Base-by-base conservation (phyloP, 1,140 invertebrate species). In the Lamellibrachia luymesi region DNA sequence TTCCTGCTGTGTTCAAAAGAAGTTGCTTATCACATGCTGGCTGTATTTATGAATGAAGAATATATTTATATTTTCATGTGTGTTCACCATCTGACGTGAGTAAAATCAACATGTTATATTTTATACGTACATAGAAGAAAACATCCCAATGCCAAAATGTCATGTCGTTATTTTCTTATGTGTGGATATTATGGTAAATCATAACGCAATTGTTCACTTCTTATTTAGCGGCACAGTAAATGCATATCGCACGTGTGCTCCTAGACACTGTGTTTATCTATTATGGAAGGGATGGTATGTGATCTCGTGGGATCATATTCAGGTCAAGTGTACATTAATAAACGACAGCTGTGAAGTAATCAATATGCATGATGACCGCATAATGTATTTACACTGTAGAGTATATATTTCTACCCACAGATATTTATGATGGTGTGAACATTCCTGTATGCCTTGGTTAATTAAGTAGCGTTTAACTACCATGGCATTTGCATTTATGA, bases 321-420 rank as follows among this genome's bases (percentile, higher is more conserved):
- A 80, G 64, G 64, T 22, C 64, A 80, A 22, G 17, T 80, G 64
- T 80, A 22, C 25, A 4, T 17, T 80, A 80, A 80, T 56, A 7
- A 10, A 80, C 64, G 25, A 80, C 64, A 80, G 64, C 64, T 80
- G 64, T 10, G 13, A 80, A 80, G 13, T 80, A 80, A 80, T 80
- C 64, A 80, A 80, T 80, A 80, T 80, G 64, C 64, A 80, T 22
- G 64, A 17, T 80, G 64, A 80, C 64, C 64, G 64, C 13, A 17
- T 80, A 80, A 80, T 80, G 64, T 80, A 80, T 80, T 80, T 80
- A 80, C 64, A 80, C 64, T 80, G 64, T 80, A 80, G 64, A 80
- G 64, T 80, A 80, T 80, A 80, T 80, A 80, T 80, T 80, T 80
- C 64, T 80, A 80, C 6, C 64, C 25, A 22, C 64, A 80, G 64